Percentiles rank a stretch among this genome's conserved stretches.
Evolutionary conservation across 2,888 invertebrate species (phyloP).

Genomic region (Brachyopa scutellaris): DNA sequence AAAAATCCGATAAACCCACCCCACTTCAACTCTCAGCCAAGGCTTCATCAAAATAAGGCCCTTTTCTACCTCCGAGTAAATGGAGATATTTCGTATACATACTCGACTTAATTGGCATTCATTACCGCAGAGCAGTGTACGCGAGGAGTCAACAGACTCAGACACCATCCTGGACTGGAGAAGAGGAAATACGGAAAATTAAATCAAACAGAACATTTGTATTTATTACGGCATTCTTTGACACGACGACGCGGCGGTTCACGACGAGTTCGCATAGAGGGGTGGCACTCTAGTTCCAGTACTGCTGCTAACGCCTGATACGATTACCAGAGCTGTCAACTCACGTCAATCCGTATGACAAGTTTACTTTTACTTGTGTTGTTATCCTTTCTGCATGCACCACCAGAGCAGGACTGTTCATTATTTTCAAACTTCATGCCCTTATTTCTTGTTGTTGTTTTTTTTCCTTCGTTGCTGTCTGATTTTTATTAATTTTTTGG

Average conservation of each 20-base stretch:
- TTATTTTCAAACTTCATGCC: constrained; percentile 1
- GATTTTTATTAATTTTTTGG: constrained; percentile 63
- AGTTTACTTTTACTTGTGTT: background rate
- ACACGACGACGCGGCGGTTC: background rate
- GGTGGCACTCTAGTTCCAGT: background rate
- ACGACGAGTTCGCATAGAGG: background rate
- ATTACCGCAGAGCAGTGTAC: constrained; percentile 55
- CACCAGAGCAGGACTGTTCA: constrained; percentile 31
- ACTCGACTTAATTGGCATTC: constrained; percentile 68
- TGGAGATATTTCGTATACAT: constrained; percentile 38
- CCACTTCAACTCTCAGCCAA: background rate
- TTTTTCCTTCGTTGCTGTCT: background rate
- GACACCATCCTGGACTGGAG: background rate
- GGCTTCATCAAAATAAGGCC: constrained; percentile 4
- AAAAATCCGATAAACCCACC: constrained; percentile 44
- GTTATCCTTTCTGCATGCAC: constrained; percentile 31
- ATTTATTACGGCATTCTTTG: constrained; percentile 36
- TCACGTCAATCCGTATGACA: constrained; percentile 16
- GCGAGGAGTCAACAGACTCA: constrained; percentile 12
- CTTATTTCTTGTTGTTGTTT: background rate
- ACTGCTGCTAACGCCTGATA: constrained; percentile 19
- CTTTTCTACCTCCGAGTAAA: background rate
- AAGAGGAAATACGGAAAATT: constrained; percentile 52
- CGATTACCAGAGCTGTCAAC: constrained; percentile 37
- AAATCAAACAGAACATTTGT: constrained; percentile 56